A percentile compares a stretch with the other conserved stretches of the same genome.
Conservation (phyloP, 1,140 invertebrate species). For the Eupristina koningsbergeri region DNA sequence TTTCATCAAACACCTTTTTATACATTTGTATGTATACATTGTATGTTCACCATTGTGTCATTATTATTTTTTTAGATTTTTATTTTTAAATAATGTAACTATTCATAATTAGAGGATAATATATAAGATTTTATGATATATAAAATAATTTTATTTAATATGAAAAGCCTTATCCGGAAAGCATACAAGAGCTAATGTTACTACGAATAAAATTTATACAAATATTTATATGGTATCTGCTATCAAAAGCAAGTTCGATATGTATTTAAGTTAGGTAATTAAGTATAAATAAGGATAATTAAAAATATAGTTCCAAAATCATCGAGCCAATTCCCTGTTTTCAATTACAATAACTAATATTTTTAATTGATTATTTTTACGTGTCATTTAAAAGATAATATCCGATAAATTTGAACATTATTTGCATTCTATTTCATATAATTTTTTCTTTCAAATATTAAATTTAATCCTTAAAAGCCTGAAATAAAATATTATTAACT, state of each 20-base stretch:
- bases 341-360: neutral
- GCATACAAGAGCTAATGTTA: too few relatives aligned
- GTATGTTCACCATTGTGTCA: neutral
- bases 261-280: neutral
- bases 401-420: neutral
- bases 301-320: too few relatives aligned
- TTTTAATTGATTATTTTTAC: neutral
- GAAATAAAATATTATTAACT: neutral
- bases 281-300: too few relatives aligned
- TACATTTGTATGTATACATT: neutral
- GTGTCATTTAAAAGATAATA: neutral
- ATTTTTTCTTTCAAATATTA: neutral
- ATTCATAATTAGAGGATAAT: neutral
- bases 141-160: too few relatives aligned
- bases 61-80: neutral
- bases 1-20: too few relatives aligned
- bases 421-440: neutral
- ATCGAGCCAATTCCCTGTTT: too few relatives aligned
- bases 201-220: neutral
- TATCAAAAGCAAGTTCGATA: neutral
- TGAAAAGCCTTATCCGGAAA: too few relatives aligned
- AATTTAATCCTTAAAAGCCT: neutral
- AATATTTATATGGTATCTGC: neutral
- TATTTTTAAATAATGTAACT: neutral
- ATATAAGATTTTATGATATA: neutral